Evolutionary conservation across 2,113 vertebrate genomes (phyloP).

Genomic region (Percopsis transmontana): DNA sequence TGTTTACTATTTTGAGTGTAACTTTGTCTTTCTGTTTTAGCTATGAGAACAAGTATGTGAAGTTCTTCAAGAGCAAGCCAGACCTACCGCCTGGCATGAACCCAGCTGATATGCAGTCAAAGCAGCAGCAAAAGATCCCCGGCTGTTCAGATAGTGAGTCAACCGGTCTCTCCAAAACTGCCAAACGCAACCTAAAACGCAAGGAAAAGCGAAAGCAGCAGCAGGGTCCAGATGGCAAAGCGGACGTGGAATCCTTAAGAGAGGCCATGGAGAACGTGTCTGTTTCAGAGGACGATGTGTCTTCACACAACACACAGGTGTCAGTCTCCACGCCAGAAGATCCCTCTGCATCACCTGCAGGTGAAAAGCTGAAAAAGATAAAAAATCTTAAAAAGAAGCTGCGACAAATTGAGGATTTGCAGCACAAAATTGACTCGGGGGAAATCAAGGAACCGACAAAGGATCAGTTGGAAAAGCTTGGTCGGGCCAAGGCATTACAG

Average conservation of each 20-base stretch:
- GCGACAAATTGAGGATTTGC: constrained; percentile 89
- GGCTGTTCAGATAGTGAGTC: constrained; percentile 60
- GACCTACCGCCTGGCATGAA: constrained; percentile 90
- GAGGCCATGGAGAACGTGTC: constrained; percentile 77
- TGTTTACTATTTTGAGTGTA: neutral
- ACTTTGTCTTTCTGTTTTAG: constrained; percentile 64
- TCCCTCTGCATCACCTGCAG: constrained; percentile 21
- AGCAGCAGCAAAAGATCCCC: constrained; percentile 64
- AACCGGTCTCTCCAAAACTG: constrained; percentile 84
- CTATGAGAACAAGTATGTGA: constrained; percentile 97
- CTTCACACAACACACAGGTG: constrained; percentile 25
- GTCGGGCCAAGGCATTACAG: constrained; percentile 75
- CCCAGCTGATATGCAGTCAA: constrained; percentile 60
- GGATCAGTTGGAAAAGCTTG: constrained; percentile 92
- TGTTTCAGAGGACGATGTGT: constrained; percentile 39
- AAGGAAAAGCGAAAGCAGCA: constrained; percentile 92
- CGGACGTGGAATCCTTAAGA: constrained; percentile 68
- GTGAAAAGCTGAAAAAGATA: constrained; percentile 85
- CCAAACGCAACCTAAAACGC: constrained; percentile 92
- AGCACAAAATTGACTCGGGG: constrained; percentile 87
- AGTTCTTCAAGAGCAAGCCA: constrained; percentile 95
- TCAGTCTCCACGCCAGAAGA: neutral
- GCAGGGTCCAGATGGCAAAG: constrained; percentile 52
- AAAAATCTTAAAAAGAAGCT: constrained; percentile 94
- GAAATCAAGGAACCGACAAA: constrained; percentile 84